phyloP scores from a whole-genome alignment of 2,888 invertebrate species.

The Geophilus truncorum region DNA sequence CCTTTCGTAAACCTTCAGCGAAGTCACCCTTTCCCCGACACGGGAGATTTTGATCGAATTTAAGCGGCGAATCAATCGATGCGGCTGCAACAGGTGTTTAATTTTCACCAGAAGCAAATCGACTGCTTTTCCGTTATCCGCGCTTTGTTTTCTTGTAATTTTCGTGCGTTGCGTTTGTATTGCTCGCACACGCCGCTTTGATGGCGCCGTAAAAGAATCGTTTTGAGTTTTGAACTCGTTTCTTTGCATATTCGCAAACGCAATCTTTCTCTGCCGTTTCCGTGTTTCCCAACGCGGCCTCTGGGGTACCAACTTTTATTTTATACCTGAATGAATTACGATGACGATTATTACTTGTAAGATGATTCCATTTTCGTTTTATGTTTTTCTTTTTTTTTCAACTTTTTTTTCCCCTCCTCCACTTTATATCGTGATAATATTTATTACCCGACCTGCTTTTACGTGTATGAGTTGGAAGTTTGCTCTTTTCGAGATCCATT shows the following conservation, averaged over 20 bases:
- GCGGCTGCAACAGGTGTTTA: neutral
- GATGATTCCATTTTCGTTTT: slow-evolving; percentile 8
- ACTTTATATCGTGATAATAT: slow-evolving; percentile 18
- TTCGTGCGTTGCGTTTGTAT: neutral
- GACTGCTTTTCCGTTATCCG: neutral
- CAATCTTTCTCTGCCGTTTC: neutral
- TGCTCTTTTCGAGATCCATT: neutral
- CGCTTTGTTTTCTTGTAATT: neutral
- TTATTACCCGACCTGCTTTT: neutral
- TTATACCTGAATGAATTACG: slow-evolving; percentile 12
- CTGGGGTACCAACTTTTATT: neutral
- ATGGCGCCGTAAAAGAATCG: slow-evolving; percentile 1
- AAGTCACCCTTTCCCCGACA: no score
- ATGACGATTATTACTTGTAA: slow-evolving; percentile 13
- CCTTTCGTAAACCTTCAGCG: no score
- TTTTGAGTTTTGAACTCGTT: slow-evolving; percentile 5
- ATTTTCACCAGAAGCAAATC: neutral
- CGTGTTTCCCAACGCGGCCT: neutral
- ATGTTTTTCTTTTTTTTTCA: neutral
- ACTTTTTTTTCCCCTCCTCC: neutral
- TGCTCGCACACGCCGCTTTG: neutral
- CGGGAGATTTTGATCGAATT: no score
- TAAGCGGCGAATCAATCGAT: neutral
- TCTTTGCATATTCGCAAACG: neutral
- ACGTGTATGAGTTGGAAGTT: neutral